These are phyloP conservation scores for Adelosebastes latens DNA, from an alignment of 2,797 vertebrate species.

Conservation along the genomic window DNA sequence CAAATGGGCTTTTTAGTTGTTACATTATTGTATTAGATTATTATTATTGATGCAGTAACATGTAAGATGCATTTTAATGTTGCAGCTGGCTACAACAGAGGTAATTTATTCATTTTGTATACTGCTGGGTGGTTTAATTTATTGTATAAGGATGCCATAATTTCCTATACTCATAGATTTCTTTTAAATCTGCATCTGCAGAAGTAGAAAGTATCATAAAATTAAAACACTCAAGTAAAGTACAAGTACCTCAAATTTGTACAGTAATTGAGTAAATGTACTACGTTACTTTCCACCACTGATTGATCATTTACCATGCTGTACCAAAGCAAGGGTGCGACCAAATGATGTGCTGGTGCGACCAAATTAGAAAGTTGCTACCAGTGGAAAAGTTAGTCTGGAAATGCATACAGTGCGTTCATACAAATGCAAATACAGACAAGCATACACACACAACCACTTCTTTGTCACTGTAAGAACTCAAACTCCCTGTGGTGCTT, in stretches of 20 bases:
- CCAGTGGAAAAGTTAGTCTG: background rate
- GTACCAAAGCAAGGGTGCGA: too few species aligned
- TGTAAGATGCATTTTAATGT: background rate
- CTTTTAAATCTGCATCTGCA: background rate
- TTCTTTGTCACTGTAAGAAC: background rate
- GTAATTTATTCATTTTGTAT: background rate
- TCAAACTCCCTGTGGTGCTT: background rate
- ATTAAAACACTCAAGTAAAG: background rate
- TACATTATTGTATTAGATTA: background rate
- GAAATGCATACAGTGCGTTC: too few species aligned
- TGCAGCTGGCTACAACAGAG: too few species aligned
- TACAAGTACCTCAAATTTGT: background rate
- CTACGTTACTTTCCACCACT: background rate
- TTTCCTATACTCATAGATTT: background rate
- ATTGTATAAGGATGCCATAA: background rate
- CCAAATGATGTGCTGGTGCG: too few species aligned
- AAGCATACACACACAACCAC: background rate
- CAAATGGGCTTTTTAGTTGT: background rate
- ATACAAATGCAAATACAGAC: constrained; percentile 5
- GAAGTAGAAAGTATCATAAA: background rate
- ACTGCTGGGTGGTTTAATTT: background rate
- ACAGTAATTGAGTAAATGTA: background rate
- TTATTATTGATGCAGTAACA: background rate
- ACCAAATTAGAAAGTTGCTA: too few species aligned
- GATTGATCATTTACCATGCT: background rate